These are phyloP conservation scores for Oreohelix idahoensis DNA, from an alignment of 1,140 invertebrate species.

Conservation along the genomic window DNA sequence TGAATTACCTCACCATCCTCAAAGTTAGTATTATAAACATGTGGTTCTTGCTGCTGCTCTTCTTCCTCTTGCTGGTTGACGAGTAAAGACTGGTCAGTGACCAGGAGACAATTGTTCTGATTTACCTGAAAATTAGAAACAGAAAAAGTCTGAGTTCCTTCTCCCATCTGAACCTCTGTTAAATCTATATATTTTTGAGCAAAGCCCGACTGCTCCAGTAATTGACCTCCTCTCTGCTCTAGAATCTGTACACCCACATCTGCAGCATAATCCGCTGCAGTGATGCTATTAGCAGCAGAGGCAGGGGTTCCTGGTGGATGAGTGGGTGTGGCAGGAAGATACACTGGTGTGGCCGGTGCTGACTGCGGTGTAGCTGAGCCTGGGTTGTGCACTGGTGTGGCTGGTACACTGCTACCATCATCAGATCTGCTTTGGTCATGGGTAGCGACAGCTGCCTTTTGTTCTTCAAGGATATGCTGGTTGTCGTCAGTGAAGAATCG, in stretches of 20 bases:
- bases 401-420: neutral
- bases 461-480: slow-evolving; percentile 33
- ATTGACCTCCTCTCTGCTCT: neutral
- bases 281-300: neutral
- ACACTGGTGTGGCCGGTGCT: slow-evolving; percentile 8
- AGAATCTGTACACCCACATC: neutral
- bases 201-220: neutral
- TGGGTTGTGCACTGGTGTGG: slow-evolving; percentile 10
- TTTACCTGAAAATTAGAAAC: no score
- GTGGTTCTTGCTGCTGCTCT: neutral
- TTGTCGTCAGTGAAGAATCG: slow-evolving; percentile 35
- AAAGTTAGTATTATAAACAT: neutral
- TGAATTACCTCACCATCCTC: slow-evolving; percentile 12
- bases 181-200: neutral
- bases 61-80: neutral
- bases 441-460: slow-evolving; percentile 1
- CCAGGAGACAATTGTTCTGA: neutral
- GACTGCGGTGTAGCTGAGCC: neutral
- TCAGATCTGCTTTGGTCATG: no score
- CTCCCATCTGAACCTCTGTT: neutral
- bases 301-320: neutral
- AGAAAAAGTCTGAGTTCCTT: neutral
- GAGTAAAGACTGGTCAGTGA: neutral
- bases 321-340: neutral
- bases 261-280: neutral